A percentile compares a stretch with the other conserved stretches of the same genome.
phyloP scores from a whole-genome alignment of 1,140 invertebrate genomes.

The Drosophila insularis region DNA sequence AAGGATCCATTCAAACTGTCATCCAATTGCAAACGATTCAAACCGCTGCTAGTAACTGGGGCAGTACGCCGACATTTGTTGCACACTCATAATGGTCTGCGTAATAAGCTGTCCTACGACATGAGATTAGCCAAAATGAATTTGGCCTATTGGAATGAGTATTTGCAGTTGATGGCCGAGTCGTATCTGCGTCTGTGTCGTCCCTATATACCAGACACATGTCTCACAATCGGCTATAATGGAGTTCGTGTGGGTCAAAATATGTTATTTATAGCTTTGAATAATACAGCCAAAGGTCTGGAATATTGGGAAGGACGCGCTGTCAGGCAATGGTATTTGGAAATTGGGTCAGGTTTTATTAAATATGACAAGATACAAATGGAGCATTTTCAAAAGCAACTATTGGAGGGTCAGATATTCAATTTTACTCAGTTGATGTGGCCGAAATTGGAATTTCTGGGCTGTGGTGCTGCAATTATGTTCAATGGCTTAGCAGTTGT shows the following conservation, averaged over 20 bases:
- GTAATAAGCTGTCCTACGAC: constrained; percentile 34
- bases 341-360: neutral
- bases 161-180: constrained; percentile 41
- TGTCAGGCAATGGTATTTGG: constrained; percentile 31
- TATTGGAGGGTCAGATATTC: neutral
- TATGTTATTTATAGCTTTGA: neutral
- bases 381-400: neutral
- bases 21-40: constrained; percentile 24
- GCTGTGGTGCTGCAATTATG: constrained; percentile 39
- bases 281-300: neutral
- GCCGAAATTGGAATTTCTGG: constrained; percentile 35
- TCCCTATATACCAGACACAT: constrained; percentile 26
- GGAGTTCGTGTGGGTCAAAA: constrained; percentile 28
- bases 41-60: neutral
- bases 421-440: constrained; percentile 26
- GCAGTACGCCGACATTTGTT: constrained; percentile 10
- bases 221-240: constrained; percentile 17
- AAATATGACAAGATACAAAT: neutral
- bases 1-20: neutral
- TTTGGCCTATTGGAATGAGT: constrained; percentile 43
- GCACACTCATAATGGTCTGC: constrained; percentile 37
- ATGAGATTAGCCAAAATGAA: constrained; percentile 34
- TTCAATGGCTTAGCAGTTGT: constrained; percentile 38
- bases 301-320: constrained; percentile 32
- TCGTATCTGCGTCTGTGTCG: constrained; percentile 30